Conservation (phyloP, 2,113 vertebrate genomes). For the Lophius piscatorius region DNA sequence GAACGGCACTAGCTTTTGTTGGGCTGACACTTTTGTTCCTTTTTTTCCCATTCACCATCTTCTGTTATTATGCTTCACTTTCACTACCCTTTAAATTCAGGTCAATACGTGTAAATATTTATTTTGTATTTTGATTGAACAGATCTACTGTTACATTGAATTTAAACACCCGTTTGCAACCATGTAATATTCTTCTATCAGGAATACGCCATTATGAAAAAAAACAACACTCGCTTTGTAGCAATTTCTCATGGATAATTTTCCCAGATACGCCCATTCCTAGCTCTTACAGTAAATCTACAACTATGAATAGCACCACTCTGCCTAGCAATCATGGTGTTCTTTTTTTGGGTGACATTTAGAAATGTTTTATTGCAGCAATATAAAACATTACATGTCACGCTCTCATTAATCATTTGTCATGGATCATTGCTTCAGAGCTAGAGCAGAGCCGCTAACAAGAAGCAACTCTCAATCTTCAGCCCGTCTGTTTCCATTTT, state of each 20-base stretch:
- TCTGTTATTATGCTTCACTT: neutral
- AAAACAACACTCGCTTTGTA: neutral
- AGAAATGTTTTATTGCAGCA: slow-evolving; percentile 71
- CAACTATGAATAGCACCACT: slow-evolving; percentile 42
- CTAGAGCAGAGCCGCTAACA: slow-evolving; percentile 24
- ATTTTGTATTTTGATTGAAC: slow-evolving; percentile 4
- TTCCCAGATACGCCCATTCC: neutral
- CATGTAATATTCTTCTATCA: no score
- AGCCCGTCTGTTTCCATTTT: slow-evolving; percentile 18
- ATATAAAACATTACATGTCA: slow-evolving; percentile 69
- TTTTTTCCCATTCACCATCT: neutral
- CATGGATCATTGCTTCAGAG: slow-evolving; percentile 63
- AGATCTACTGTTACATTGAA: neutral
- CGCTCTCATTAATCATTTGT: slow-evolving; percentile 71
- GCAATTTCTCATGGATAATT: slow-evolving; percentile 26
- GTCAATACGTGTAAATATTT: neutral
- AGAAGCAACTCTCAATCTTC: slow-evolving; percentile 28
- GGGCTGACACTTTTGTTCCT: neutral
- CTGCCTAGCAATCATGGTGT: slow-evolving; percentile 14
- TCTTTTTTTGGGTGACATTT: slow-evolving; percentile 60
- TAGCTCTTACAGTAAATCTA: neutral
- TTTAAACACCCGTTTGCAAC: slow-evolving; percentile 9
- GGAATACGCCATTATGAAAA: neutral
- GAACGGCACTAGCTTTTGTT: neutral
- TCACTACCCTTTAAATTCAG: neutral